These are phyloP conservation scores for Pluvialis apricaria DNA, from an alignment of 2,113 vertebrate species.

Conservation along the genomic window DNA sequence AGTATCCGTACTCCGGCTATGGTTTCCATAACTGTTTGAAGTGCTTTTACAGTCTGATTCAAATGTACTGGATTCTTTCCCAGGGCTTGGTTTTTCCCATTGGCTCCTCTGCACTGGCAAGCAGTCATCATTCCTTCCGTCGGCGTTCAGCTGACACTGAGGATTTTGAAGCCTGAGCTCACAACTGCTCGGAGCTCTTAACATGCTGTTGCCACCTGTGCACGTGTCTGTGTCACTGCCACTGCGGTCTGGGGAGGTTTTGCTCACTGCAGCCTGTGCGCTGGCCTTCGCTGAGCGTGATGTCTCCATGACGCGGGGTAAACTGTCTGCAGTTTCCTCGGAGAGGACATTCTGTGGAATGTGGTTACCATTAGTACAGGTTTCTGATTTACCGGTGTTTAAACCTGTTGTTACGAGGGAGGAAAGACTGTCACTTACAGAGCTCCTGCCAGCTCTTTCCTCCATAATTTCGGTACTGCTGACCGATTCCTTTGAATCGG, in stretches of 20 bases:
- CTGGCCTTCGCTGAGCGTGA: not conserved
- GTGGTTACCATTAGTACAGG: not conserved
- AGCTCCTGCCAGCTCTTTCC: not conserved
- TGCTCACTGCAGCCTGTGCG: not conserved
- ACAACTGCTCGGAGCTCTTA: not conserved
- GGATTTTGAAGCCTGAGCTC: constrained; percentile 3
- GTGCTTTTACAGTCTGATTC: not conserved
- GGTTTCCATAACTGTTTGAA: not conserved
- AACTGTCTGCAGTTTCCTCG: not conserved
- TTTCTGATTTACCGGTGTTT: not conserved
- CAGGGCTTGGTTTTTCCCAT: constrained; percentile 32
- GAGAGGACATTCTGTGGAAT: not conserved
- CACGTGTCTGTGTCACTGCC: not conserved
- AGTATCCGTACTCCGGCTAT: not conserved
- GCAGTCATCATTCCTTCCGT: not conserved
- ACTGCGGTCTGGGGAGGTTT: not conserved
- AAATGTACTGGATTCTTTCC: constrained; percentile 21
- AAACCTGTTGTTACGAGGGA: not conserved
- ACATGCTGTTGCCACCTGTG: not conserved
- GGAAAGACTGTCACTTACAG: not conserved
- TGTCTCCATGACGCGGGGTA: not conserved
- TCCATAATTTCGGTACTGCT: not conserved
- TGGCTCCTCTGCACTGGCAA: constrained; percentile 37
- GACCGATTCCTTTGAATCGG: not conserved
- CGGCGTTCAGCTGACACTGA: not conserved